Evolutionary conservation across 2,113 vertebrate genomes (phyloP), one percentile per base, ranked within the genome.

Genomic region (Calyptommatus sinebrachiatus): DNA sequence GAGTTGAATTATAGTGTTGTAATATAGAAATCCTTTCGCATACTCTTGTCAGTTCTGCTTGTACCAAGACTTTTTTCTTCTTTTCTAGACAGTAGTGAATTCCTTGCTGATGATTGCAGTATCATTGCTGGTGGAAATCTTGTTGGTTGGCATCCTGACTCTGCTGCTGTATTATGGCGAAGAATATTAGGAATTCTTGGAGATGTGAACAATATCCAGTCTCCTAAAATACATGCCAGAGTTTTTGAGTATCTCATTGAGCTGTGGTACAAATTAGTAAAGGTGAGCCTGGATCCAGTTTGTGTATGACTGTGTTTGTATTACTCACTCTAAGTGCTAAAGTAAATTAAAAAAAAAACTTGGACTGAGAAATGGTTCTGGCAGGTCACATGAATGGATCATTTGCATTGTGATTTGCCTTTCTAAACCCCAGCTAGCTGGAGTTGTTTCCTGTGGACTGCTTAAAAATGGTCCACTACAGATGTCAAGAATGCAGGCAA

Each of bases 111-210:
- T 26, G 97, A 99, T 87, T 95, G 97, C 89, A 99, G 98, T 89
- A 98, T 99, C 84, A 98, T 99, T 78, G 97, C 98, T 45, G 98
- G 98, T 62, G 98, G 98, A 73, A 98, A 94, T 83, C 96, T 99
- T 65, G 94, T 95, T 0, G 98, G 98, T 24, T 99, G 98, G 98
- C 97, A 97, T 80, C 94, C 98, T 1, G 98, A 99, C 89, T 99
- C 97, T 20, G 97, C 98, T 2, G 96, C 98, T 8, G 98, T 99
- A 31, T 84, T 99, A 1, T 99, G 98, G 98, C 95, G 98, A 88
- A 97, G 98, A 86, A 96, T 97, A 87, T 88, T 99, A 91, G 98
- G 98, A 71, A 99, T 99, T 87, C 95, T 99, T 22, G 98, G 98
- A 78, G 98, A 99, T 79, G 97, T 99, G 83, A 99, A 99, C 92